Evolutionary conservation across 1,140 invertebrate species (phyloP).

Genomic region (Archivesica marissinica): DNA sequence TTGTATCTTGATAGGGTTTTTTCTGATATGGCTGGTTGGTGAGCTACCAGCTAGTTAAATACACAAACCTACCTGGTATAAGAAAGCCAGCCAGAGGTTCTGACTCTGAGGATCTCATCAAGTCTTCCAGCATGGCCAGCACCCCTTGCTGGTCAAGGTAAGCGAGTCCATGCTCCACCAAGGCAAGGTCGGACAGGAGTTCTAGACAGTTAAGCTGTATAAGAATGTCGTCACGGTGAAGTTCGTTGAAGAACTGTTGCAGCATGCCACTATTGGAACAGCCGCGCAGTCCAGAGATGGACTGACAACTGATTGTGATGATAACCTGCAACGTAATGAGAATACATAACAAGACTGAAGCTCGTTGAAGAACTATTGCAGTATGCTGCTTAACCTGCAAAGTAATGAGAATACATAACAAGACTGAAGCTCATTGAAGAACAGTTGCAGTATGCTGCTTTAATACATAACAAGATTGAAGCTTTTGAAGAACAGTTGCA

Average conservation of each 20-base stretch:
- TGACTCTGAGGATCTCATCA: slow-evolving; percentile 86
- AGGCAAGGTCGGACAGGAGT: slow-evolving; percentile 88
- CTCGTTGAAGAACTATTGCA: slow-evolving; percentile 88
- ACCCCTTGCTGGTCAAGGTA: slow-evolving; percentile 89
- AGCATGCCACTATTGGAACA: slow-evolving; percentile 88
- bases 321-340: too few species aligned
- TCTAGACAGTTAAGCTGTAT: slow-evolving; percentile 91
- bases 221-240: slow-evolving; percentile 89
- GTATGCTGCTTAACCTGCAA: slow-evolving; percentile 89
- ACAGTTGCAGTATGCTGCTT: too few species aligned
- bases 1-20: too few species aligned
- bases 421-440: slow-evolving; percentile 88
- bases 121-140: slow-evolving; percentile 87
- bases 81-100: slow-evolving; percentile 87
- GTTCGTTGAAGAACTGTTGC: slow-evolving; percentile 87
- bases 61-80: slow-evolving; percentile 87
- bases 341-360: too few species aligned
- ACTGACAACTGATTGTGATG: slow-evolving; percentile 87
- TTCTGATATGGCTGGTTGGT: too few species aligned
- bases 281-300: slow-evolving; percentile 86
- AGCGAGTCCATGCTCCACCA: slow-evolving; percentile 88
- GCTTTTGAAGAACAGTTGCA: too few species aligned
- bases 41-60: too few species aligned
- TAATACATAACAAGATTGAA: too few species aligned
- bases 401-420: too few species aligned